Conservation (phyloP, 1,140 invertebrate species). For the Rhyacophila brunnea region DNA sequence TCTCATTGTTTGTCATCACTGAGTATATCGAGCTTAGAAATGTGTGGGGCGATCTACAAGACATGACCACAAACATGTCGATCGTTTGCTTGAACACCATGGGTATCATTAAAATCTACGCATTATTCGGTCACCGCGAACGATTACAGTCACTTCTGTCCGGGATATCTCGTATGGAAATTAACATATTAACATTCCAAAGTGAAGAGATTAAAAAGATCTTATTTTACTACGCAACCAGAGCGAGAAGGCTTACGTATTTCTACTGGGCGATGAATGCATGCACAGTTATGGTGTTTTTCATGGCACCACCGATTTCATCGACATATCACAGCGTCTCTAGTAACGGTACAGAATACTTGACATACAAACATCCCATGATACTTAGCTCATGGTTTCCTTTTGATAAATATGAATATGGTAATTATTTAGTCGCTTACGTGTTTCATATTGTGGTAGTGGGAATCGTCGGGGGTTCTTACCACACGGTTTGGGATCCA, state of each 20-base stretch:
- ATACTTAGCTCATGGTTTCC: constrained; percentile 38
- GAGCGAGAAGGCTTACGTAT: constrained; percentile 19
- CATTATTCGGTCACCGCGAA: too few species aligned
- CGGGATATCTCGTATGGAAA: too few species aligned
- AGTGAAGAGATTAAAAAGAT: too few species aligned
- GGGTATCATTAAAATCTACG: constrained; percentile 29
- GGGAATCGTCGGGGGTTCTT: constrained; percentile 29
- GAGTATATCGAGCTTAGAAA: constrained; percentile 31
- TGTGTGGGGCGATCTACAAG: constrained; percentile 32
- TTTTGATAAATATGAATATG: constrained; percentile 29
- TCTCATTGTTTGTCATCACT: constrained; percentile 26
- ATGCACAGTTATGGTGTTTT: too few species aligned
- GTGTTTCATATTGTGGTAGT: constrained; percentile 26
- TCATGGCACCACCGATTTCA: constrained; percentile 26
- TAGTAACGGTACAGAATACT: constrained; percentile 30
- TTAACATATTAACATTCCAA: too few species aligned
- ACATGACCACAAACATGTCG: constrained; percentile 34
- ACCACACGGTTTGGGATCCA: constrained; percentile 31
- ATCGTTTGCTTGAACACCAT: constrained; percentile 32
- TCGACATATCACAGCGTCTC: constrained; percentile 24
- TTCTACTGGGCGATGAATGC: too few species aligned
- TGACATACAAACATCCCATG: constrained; percentile 26
- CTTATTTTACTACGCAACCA: too few species aligned
- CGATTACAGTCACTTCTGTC: too few species aligned
- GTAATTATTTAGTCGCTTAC: constrained; percentile 28